These are phyloP conservation scores for Radopholus similis DNA, from an alignment of 1,140 invertebrate species.

Conservation along the genomic window DNA sequence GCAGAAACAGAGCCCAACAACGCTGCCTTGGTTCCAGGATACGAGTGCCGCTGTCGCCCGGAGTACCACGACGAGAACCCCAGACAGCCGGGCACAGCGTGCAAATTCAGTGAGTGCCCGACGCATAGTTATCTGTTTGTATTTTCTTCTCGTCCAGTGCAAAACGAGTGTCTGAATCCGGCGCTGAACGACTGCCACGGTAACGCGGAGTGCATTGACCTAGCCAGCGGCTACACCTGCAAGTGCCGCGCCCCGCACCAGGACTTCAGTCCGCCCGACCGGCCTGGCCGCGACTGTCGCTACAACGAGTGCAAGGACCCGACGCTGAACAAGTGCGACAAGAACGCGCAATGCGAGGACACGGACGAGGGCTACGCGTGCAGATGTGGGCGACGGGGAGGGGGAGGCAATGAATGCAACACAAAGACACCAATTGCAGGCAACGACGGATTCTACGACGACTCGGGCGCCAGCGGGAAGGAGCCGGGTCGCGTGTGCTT, in stretches of 20 bases:
- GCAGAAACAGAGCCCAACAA: slow-evolving; percentile 33
- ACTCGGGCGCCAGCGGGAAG: slow-evolving; percentile 34
- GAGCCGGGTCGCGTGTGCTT: slow-evolving; percentile 52
- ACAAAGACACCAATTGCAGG: slow-evolving; percentile 1
- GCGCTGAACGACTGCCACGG: slow-evolving; percentile 85
- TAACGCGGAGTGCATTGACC: slow-evolving; percentile 76
- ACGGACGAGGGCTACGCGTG: slow-evolving; percentile 16
- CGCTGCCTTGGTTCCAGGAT: too few species aligned
- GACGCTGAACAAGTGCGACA: slow-evolving; percentile 29
- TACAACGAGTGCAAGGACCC: slow-evolving; percentile 44
- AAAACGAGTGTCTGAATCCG: slow-evolving; percentile 78
- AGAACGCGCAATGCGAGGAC: slow-evolving; percentile 19
- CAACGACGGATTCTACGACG: slow-evolving; percentile 50
- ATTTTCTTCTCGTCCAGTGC: slow-evolving; percentile 25
- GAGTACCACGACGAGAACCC: slow-evolving; percentile 41
- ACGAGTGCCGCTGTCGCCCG: slow-evolving; percentile 28
- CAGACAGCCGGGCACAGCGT: slow-evolving; percentile 33
- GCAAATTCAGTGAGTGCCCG: slow-evolving; percentile 33
- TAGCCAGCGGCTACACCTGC: slow-evolving; percentile 82
- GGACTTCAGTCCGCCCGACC: slow-evolving; percentile 61
- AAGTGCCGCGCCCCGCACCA: slow-evolving; percentile 74
- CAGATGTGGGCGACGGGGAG: neutral
- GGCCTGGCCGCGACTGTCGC: slow-evolving; percentile 66
- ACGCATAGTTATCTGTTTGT: neutral
- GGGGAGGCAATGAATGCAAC: neutral